A percentile compares a stretch with the other conserved stretches of the same genome.
Evolutionary conservation across 1,140 invertebrate species (phyloP).

Genomic region (Caerostris darwini): DNA sequence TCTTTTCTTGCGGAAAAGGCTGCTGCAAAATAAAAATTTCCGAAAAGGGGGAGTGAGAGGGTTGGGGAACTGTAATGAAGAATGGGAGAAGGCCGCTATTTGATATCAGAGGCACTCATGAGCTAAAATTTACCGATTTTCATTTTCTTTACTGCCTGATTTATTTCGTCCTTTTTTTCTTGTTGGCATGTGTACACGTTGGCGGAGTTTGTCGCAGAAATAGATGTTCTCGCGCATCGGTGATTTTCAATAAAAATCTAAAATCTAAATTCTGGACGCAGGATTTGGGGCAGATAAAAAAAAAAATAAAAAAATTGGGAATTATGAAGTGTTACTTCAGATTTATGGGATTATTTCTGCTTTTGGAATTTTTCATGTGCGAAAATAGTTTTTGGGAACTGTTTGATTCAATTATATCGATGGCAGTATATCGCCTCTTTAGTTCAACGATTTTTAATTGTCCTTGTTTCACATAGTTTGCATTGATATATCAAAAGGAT

Average conservation of each 20-base stretch:
- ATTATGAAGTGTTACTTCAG: constrained; percentile 28
- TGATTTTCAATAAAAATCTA: constrained; percentile 1
- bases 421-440: not conserved
- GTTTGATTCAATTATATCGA: not conserved
- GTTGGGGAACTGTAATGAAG: constrained; percentile 55
- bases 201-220: constrained; percentile 32
- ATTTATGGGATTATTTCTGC: constrained; percentile 13
- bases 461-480: not conserved
- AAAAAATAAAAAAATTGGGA: not conserved
- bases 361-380: not conserved
- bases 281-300: constrained; percentile 20
- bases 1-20: constrained; percentile 44
- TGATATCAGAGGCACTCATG: constrained; percentile 55
- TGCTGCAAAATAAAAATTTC: constrained; percentile 65
- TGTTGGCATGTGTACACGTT: not conserved
- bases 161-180: constrained; percentile 29
- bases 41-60: constrained; percentile 15
- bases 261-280: constrained; percentile 16
- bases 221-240: not conserved
- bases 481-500: too few species aligned
- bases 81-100: constrained; percentile 39
- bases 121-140: constrained; percentile 64
- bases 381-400: not conserved
- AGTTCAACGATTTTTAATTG: not conserved
- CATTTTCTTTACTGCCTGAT: constrained; percentile 48